phyloP scores from a whole-genome alignment of 1,140 invertebrate species.

The Musca domestica region DNA sequence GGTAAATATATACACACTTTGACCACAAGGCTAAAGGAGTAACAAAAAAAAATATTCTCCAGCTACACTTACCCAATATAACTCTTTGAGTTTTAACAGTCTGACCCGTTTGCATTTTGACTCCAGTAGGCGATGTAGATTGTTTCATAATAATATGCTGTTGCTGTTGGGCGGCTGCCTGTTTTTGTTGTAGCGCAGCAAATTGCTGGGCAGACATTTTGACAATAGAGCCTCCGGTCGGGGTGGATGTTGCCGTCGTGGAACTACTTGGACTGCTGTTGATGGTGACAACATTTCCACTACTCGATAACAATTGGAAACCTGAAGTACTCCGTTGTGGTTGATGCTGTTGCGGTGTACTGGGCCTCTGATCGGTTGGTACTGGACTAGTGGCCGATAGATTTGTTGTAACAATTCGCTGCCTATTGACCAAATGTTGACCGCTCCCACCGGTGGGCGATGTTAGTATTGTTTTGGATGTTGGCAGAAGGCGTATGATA shows the following conservation, averaged over 20 bases:
- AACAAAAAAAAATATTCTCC: too few relatives aligned
- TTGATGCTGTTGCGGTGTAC: not conserved
- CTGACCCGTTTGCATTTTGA: not conserved
- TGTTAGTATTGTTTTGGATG: not conserved
- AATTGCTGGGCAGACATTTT: slow-evolving; percentile 51
- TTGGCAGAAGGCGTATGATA: slow-evolving; percentile 6
- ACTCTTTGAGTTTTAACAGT: slow-evolving; percentile 34
- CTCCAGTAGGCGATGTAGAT: slow-evolving; percentile 47
- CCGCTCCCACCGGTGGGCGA: not conserved
- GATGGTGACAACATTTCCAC: slow-evolving; percentile 1
- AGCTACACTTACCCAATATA: slow-evolving; percentile 40
- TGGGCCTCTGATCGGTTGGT: not conserved
- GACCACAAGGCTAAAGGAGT: too few relatives aligned
- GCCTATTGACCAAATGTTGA: not conserved
- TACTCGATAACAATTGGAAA: not conserved
- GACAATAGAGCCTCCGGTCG: slow-evolving; percentile 30
- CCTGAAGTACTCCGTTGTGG: not conserved
- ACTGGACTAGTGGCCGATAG: too few relatives aligned
- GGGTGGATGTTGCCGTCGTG: too few relatives aligned
- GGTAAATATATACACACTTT: too few relatives aligned
- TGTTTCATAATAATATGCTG: slow-evolving; percentile 29
- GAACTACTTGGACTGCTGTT: not conserved
- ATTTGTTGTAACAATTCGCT: not conserved
- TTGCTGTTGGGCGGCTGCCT: slow-evolving; percentile 23
- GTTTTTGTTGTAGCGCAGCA: slow-evolving; percentile 44